Percentiles rank a stretch among this genome's conserved stretches.
Conservation (phyloP, 2,888 invertebrate species). For the Eurytoma adleriae region DNA sequence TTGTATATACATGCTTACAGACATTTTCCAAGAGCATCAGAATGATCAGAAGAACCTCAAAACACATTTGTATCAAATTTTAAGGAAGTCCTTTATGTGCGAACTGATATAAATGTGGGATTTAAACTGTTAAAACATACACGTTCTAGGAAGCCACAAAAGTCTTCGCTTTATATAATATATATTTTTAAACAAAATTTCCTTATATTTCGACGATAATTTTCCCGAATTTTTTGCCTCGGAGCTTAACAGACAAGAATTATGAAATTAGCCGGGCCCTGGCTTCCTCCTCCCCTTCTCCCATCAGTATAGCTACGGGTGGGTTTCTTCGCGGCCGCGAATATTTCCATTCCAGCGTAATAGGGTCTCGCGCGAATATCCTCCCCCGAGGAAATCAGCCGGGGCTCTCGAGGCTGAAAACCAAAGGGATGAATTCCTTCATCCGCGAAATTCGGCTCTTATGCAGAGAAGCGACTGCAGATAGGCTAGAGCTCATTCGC, state of each 20-base stretch:
- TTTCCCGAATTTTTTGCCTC: neutral
- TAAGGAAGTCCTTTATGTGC: no score
- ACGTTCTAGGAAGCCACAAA: no score
- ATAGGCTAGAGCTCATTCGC: neutral
- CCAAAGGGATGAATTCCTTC: constrained; percentile 53
- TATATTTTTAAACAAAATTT: no score
- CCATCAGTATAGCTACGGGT: neutral
- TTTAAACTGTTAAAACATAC: no score
- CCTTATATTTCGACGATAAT: no score
- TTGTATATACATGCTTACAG: no score
- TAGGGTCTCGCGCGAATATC: constrained; percentile 60
- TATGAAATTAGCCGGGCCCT: neutral
- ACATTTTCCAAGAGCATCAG: no score
- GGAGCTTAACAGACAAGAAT: neutral
- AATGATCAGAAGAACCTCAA: no score
- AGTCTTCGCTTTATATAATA: no score
- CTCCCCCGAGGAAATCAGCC: constrained; percentile 68
- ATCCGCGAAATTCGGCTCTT: constrained; percentile 56
- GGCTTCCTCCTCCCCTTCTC: neutral
- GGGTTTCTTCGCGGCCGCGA: constrained; percentile 45
- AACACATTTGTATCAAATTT: no score
- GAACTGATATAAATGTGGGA: no score
- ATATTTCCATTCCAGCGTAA: constrained; percentile 57
- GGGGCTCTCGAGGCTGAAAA: constrained; percentile 51
- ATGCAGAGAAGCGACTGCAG: constrained; percentile 18